phyloP scores from a whole-genome alignment of 2,113 vertebrate genomes.

The Mus pahari region DNA sequence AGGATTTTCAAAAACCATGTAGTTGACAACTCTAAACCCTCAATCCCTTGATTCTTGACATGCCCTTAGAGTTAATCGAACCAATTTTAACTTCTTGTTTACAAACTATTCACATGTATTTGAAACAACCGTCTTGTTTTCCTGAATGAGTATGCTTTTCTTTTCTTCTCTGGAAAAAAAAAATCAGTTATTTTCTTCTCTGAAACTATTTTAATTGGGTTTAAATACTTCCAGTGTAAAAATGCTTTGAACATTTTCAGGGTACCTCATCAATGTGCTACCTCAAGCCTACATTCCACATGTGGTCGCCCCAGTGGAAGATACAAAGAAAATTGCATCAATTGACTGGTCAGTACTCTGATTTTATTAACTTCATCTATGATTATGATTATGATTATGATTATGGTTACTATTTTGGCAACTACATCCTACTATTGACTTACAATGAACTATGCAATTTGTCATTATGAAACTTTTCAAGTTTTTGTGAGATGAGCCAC shows the following conservation, averaged over 20 bases:
- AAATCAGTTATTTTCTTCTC: neutral
- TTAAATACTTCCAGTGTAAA: neutral
- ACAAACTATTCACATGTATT: neutral
- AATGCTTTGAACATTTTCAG: neutral
- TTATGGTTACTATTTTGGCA: neutral
- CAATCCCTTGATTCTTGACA: neutral
- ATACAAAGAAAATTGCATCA: conserved; percentile 1
- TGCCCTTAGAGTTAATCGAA: neutral
- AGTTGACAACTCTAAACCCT: neutral
- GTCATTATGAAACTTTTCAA: neutral
- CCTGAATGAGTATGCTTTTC: neutral
- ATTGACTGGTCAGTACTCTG: neutral
- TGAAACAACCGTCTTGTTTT: neutral
- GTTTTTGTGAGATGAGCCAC: neutral
- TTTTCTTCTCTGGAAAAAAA: no score
- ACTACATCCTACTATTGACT: neutral
- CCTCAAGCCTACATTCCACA: neutral
- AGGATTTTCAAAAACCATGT: neutral
- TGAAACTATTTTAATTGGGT: neutral
- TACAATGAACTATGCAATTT: conserved; percentile 48
- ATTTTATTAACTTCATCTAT: conserved; percentile 45
- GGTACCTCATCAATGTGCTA: neutral
- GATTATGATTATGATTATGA: neutral
- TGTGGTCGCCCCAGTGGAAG: neutral
- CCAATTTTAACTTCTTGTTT: neutral